Base-by-base conservation (phyloP, 2,797 vertebrate genomes). In the Luscinia luscinia region DNA sequence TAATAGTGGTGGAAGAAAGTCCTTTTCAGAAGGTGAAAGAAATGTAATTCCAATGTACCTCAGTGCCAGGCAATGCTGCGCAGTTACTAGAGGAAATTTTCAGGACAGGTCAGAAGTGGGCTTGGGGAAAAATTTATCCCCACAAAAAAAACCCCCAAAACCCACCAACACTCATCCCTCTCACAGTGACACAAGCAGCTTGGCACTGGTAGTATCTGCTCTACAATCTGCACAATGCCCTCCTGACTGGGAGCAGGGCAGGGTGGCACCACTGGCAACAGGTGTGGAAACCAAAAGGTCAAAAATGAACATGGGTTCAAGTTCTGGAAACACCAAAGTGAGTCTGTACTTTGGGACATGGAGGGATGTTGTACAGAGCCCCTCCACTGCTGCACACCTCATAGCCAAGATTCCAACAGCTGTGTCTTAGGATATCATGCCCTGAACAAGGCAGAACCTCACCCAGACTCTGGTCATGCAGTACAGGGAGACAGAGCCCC, bases 121-220 rank as follows among this genome's bases (percentile, higher is more conserved):
- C 20, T 43, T 0, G 0, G 9, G 9, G 7, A n/a, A 38, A 38
- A 68, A 23, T 19, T 41, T 43, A 36, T 26, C 13, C 2, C 28
- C 28, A 23, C 16, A 27, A 40, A 84, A 84, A 85, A 63, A 38
- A 8, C 19, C 80, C 57, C 61, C 34, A 34, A 34, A 34, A 34
- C 34, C 34, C 21, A 12, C 52, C 61, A 57, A 67, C 0, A 0
- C 41, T 63, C 45, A 24, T 84, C 40, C 19, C 23, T 80, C 2
- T 1, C 52, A 54, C 22, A 36, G 48, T 23, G 28, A 57, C 41
- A 78, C 40, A 48, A 77, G 57, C 49, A 59, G 16, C 17, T 70
- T 77, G 17, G 24, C 28, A 38, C 55, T 40, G 36, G 18, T 19
- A 59, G 27, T 9, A 43, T 58, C 59, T 69, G 22, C 48, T 43